Base-by-base conservation (phyloP, 2,797 vertebrate species). In the Lepus townsendii region DNA sequence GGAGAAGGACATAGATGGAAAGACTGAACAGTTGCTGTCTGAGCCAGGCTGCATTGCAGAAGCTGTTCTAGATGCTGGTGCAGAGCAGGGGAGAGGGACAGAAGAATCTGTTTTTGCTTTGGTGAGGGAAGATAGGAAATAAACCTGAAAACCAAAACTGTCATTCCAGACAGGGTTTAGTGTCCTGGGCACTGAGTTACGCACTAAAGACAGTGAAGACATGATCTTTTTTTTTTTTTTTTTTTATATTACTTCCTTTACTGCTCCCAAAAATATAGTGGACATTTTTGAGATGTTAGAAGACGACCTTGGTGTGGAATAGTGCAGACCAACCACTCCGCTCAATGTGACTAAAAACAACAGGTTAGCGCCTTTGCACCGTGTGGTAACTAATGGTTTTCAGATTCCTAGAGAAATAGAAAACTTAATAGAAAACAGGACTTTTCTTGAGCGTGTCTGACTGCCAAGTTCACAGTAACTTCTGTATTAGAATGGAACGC, bases 401-500 rank as follows among this genome's bases (percentile, higher is more conserved):
- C 71, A 69, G 76, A 93, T 96, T 96, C 90, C 90, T 93, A 63
- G 77, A 95, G 92, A 96, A 94, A 94, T 76, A 75, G 17, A 63
- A 91, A 96, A 84, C 76, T 57, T 96, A 96, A 96, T 96, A 60
- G 82, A 78, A 97, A 96, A 63, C 97, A 97, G 95, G 60, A 66
- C 71, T 88, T 93, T 60, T 75, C 83, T 65, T 82, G 92, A 93
- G 30, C 35, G 7, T 22, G 16, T 68, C 5, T 52, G 68, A 84
- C 96, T 93, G 91, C 93, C 93, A 95, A 88, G 26, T 83, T 92
- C 88, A 47, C 30, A 62, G 88, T 60, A 85, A 88, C 88, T 94
- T 96, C 85, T 78, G 83, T 91, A 75, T 91, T 88, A 42, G 13
- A 71, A 13, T 38, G 78, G 57, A 95, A 92, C 66, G 71, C 52